These are phyloP conservation scores for Trichosurus vulpecula DNA, from an alignment of 2,797 vertebrate species.

Conservation along the genomic window DNA sequence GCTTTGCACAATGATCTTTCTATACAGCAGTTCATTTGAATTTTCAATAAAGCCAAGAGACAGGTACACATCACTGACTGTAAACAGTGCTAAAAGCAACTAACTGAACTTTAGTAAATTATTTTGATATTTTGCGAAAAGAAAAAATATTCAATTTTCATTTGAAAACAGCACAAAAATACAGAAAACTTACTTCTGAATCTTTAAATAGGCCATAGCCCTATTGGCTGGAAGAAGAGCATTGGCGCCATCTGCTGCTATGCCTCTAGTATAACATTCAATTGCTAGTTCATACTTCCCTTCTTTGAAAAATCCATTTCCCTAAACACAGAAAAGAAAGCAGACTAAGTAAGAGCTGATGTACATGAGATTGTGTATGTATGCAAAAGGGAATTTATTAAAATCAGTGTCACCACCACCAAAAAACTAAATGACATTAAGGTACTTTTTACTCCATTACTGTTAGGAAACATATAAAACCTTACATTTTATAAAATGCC, in stretches of 20 bases:
- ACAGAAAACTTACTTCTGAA: slow-evolving; percentile 88
- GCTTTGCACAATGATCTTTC: background rate
- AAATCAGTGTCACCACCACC: slow-evolving; percentile 71
- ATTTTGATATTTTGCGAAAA: background rate
- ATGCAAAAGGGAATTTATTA: slow-evolving; percentile 74
- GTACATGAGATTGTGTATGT: background rate
- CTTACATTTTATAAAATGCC: slow-evolving; percentile 82
- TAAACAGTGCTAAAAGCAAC: background rate
- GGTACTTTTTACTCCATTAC: slow-evolving; percentile 80
- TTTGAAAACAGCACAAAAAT: background rate
- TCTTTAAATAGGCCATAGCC: slow-evolving; percentile 96
- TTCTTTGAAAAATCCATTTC: slow-evolving; percentile 97
- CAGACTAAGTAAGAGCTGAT: slow-evolving; percentile 13
- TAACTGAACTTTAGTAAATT: background rate
- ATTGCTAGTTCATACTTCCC: slow-evolving; percentile 94
- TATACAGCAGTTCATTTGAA: background rate
- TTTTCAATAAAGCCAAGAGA: background rate
- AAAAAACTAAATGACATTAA: slow-evolving; percentile 82
- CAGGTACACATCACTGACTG: background rate
- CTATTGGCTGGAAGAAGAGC: slow-evolving; percentile 95
- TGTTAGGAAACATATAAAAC: slow-evolving; percentile 76
- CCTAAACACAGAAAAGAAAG: slow-evolving; percentile 83
- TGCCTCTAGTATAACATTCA: slow-evolving; percentile 93
- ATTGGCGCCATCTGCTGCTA: slow-evolving; percentile 92
- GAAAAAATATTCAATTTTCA: background rate